Evolutionary conservation across 1,140 invertebrate species (phyloP), one percentile per base, ranked within the genome.

Genomic region (Anoplophora glabripennis): DNA sequence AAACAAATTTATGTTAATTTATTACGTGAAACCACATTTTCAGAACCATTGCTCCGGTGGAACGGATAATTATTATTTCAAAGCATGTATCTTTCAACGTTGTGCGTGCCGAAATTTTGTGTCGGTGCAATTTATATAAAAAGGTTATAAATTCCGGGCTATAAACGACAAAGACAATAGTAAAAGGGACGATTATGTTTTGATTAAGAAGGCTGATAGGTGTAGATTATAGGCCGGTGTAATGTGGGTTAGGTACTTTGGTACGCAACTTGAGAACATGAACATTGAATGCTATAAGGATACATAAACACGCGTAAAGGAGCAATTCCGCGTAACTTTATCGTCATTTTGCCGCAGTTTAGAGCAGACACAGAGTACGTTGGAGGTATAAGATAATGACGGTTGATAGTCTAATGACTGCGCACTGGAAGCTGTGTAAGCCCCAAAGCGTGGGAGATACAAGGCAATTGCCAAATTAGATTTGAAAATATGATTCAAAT

Each of bases 351-450:
- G 62, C 42, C 54, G 46, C 63, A 58, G 53, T 66, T 67, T 65
- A 64, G 61, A 49, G 59, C 55, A 63, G 62, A 63, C 61, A 60
- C 55, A 60, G 55, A 61, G 57, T 60, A 61, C 65, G 62, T 65
- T 62, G 41, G 64, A 71, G 68, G 71, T 71, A 63, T 54, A 53
- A 71, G 71, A 72, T 72, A 72, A 72, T 71, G 67, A 69, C 62
- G 59, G 53, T 63, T 71, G 68, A 71, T 69, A 71, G 65, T 63
- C 61, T 64, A 67, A 67, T 64, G 68, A 63, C 59, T 36, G 9
- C 28, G 54, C 52, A 48, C 54, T 53, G 54, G 54, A 35, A 28
- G 33, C 37, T 40, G 44, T 55, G 41, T 34, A 51, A 37, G 37
- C 59, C 54, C 49, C 37, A 35, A 10, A 38, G 36, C 15, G 37